phyloP scores from a whole-genome alignment of 2,797 vertebrate genomes.

The Eutrigla gurnardus region DNA sequence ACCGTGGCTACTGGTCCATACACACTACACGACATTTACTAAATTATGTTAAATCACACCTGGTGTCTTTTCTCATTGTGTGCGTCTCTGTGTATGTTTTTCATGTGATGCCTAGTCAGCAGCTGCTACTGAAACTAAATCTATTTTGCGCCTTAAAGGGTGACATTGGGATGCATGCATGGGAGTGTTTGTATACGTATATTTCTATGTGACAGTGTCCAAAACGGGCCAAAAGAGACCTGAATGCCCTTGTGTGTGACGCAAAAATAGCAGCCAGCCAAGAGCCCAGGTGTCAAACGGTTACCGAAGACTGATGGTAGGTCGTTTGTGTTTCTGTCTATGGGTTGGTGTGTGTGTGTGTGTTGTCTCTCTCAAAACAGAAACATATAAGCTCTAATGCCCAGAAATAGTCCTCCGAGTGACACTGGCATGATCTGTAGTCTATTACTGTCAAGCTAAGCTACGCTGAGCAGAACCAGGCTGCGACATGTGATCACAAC shows the following conservation, averaged over 20 bases:
- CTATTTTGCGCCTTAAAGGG: conserved; percentile 54
- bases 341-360: conserved; percentile 15
- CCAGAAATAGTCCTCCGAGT: conserved; percentile 62
- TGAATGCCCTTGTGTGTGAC: conserved; percentile 58
- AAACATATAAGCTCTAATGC: conserved; percentile 53
- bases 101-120: conserved; percentile 48
- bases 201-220: conserved; percentile 26
- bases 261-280: conserved; percentile 57
- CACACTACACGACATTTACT: conserved; percentile 13
- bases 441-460: conserved; percentile 40
- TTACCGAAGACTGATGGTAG: conserved; percentile 74
- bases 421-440: conserved; percentile 49
- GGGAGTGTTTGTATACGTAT: conserved; percentile 18
- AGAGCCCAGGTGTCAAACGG: conserved; percentile 65
- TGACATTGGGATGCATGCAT: conserved; percentile 55
- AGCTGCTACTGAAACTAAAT: conserved; percentile 41
- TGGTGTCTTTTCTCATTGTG: background rate
- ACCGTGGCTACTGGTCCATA: conserved; percentile 18
- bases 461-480: conserved; percentile 30
- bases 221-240: conserved; percentile 58
- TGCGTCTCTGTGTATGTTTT: conserved; percentile 2
- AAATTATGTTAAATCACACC: conserved; percentile 35
- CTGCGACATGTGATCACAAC: conserved; percentile 18
- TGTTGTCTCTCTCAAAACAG: conserved; percentile 42
- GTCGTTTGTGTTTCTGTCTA: conserved; percentile 29